Percentiles rank a stretch among this genome's conserved stretches.
Evolutionary conservation across 1,140 invertebrate genomes (phyloP).

Genomic region (Drosophila mojavensis): DNA sequence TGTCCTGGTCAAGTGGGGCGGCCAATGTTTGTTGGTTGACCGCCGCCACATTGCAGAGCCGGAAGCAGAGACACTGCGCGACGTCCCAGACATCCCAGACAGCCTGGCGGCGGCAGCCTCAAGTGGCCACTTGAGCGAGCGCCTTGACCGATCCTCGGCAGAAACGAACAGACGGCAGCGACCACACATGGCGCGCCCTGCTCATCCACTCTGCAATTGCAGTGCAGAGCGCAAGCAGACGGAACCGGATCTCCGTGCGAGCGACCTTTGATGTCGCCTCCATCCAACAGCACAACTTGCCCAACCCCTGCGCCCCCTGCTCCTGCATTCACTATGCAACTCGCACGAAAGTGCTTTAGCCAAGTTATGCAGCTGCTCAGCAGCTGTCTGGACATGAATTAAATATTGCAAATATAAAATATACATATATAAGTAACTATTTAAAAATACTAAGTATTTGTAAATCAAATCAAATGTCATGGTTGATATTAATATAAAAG

Average conservation of each 20-base stretch:
- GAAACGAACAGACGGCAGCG: background rate
- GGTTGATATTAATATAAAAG: too few relatives aligned
- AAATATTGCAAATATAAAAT: background rate
- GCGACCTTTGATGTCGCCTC: conserved; percentile 36
- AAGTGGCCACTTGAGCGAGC: conserved; percentile 65
- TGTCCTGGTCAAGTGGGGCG: conserved; percentile 59
- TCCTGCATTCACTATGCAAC: background rate
- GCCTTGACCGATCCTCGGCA: background rate
- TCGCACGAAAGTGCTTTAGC: background rate
- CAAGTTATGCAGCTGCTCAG: background rate
- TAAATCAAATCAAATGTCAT: too few relatives aligned
- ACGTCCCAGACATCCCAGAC: conserved; percentile 57
- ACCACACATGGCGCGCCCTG: conserved; percentile 35
- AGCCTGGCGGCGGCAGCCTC: conserved; percentile 73
- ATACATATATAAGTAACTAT: too few relatives aligned
- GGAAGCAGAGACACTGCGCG: conserved; percentile 42
- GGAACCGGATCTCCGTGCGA: conserved; percentile 41
- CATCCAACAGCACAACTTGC: background rate
- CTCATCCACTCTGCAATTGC: conserved; percentile 21
- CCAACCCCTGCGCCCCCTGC: background rate
- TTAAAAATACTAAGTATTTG: too few relatives aligned
- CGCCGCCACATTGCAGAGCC: conserved; percentile 60
- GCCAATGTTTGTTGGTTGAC: conserved; percentile 68
- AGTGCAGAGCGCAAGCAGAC: background rate
- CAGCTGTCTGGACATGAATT: too few relatives aligned